Evolutionary conservation across 92 coral and sea anemone genomes (phyloP), one percentile per base, ranked within the genome.

Genomic region (Umimayanthus chanpuru): DNA sequence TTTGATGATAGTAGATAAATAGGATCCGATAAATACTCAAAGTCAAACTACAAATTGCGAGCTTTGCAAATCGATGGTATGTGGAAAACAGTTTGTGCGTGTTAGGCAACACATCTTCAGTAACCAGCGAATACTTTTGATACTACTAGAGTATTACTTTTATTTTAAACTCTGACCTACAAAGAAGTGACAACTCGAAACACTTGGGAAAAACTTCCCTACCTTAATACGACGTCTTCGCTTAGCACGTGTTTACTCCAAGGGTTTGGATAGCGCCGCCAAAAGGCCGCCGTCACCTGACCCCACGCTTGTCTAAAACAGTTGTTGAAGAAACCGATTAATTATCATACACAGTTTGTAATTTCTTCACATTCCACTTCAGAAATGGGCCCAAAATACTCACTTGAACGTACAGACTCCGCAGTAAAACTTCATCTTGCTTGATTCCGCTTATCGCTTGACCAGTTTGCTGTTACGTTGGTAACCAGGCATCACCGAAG

Each of bases 241-340:
- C 97, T 92, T 20, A 97, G 91, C 98, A 97, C 99, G 99, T 97
- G 99, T 89, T 92, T 89, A 80, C 99, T 97, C 85, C 88, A 97
- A 64, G 97, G 99, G 77, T 97, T 97, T 85, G 99, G 99, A 89
- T 97, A 97, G 30, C 99, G 90, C 28, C 89, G 93, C 95, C 98
- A 96, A 90, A 94, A 92, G 6, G 97, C 98, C 28, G 96, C 88
- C 74, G 96, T 91, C 26, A 97, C 98, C 29, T 96, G 95, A 58
- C 94, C 98, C 98, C 98, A 97, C 72, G 93, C 92, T 77, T 93
- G 96, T 87, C 99, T 97, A 70, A 67, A 79, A 30, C 39, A 64
- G 40, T 9, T 32, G 85, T 72, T 26, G 49, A 56, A 58, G 49
- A 23, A 90, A 64, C 9, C 15, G 68, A 39, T 80, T 55, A 79